Conservation (phyloP, 2,888 invertebrate species). For the Meghimatium bilineatum region DNA sequence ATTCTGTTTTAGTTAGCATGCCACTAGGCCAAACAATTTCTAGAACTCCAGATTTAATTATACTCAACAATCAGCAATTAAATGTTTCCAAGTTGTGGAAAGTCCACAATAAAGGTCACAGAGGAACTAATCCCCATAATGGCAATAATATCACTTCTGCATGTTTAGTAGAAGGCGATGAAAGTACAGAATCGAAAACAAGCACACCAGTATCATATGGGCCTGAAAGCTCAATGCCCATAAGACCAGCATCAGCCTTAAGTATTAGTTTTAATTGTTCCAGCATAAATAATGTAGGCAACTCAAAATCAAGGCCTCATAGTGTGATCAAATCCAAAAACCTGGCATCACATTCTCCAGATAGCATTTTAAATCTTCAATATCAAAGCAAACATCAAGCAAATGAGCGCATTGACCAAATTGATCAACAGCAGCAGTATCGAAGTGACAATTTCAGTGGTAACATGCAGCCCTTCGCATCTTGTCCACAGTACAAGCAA, state of each 20-base stretch:
- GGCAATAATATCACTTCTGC: neutral
- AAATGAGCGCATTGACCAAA: neutral
- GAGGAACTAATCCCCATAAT: neutral
- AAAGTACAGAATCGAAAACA: neutral
- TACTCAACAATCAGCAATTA: neutral
- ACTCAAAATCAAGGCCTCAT: neutral
- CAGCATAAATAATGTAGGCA: neutral
- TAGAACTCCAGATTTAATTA: slow-evolving; percentile 24
- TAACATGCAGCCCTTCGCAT: slow-evolving; percentile 14
- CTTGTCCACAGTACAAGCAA: slow-evolving; percentile 10
- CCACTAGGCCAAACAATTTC: slow-evolving; percentile 45
- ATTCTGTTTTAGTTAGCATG: slow-evolving; percentile 56
- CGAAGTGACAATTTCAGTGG: slow-evolving; percentile 25
- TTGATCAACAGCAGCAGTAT: slow-evolving; percentile 14
- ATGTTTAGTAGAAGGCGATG: neutral
- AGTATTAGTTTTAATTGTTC: slow-evolving; percentile 11
- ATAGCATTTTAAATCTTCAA: neutral
- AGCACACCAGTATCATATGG: neutral
- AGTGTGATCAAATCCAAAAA: slow-evolving; percentile 18
- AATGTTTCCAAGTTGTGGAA: neutral
- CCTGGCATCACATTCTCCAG: slow-evolving; percentile 1
- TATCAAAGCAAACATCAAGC: neutral
- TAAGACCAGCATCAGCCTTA: slow-evolving; percentile 10
- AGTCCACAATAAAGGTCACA: neutral
- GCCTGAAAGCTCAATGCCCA: neutral